Base-by-base conservation (phyloP, 2,888 invertebrate genomes). In the Parthenolecanium corni region DNA sequence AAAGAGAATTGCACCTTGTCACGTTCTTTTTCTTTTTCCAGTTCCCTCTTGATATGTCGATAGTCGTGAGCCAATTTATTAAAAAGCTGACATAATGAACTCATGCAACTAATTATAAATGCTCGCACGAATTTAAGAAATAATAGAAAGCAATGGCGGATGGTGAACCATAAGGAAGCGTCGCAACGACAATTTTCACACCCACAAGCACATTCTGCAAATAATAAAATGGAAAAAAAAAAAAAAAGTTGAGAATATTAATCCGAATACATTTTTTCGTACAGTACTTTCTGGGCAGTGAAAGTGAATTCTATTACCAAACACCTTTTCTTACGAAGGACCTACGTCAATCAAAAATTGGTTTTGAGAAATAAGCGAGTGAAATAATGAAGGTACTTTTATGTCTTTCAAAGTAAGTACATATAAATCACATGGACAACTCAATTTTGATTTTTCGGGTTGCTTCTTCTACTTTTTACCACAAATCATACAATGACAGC, bases 21-120 rank as follows among this genome's bases (percentile, higher is more conserved):
- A 38, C 49, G 49, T 6, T 49, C 21, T 40, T 95, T 95, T 72
- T 98, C 97, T 65, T 85, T 80, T 0, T 86, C 82, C 62, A 98
- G 79, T 36, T 91, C 87, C 68, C 84, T 83, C 21, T 94, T 87
- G 0, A 98, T 91, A 73, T 93, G 94, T 71, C 97, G 82, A 75
- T 96, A 96, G 74, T 97, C 95, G 62, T 87, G 80, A 0, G 97
- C 96, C 70, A 89, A 84, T 69, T 80, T 81, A 77, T 96, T 92
- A 64, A 96, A 77, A 69, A 86, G 82, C 62, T 81, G 81, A 2
- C 92, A 93, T 56, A 89, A 71, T 21, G 90, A 88, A 58, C 91
- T 85, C 73, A 95, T 79, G 4, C 82, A 72, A 69, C 90, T 89
- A 67, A 84, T 83, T 61, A 90, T 73, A 69, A 92, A 83, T 6